These are phyloP conservation scores for Galemys pyrenaicus DNA, from an alignment of 2,113 vertebrate genomes.

Conservation along the genomic window DNA sequence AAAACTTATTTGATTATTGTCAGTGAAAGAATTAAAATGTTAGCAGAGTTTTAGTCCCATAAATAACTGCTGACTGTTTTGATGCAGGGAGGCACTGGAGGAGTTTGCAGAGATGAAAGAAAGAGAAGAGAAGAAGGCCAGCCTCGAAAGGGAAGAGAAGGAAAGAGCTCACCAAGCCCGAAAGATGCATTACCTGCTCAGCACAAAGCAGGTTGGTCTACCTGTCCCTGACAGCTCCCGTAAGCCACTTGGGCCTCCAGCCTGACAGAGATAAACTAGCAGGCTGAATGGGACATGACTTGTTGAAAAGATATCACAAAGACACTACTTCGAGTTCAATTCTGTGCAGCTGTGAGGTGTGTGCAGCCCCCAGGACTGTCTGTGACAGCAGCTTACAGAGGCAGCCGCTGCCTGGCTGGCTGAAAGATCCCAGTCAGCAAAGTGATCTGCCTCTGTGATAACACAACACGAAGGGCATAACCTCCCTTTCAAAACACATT, in stretches of 20 bases:
- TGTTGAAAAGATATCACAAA: constrained; percentile 88
- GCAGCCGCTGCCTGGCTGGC: constrained; percentile 74
- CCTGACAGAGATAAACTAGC: constrained; percentile 89
- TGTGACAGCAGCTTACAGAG: constrained; percentile 80
- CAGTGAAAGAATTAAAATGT: constrained; percentile 49
- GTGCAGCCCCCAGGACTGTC: constrained; percentile 78
- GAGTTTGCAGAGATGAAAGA: constrained; percentile 87
- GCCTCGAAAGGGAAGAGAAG: constrained; percentile 86
- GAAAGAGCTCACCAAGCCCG: constrained; percentile 87
- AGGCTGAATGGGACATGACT: constrained; percentile 88
- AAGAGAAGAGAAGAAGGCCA: constrained; percentile 85
- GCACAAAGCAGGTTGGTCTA: constrained; percentile 93
- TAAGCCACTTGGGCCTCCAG: constrained; percentile 78
- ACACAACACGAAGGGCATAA: constrained; percentile 81
- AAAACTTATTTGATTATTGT: constrained; percentile 3
- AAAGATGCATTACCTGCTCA: constrained; percentile 95
- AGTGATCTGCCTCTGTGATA: constrained; percentile 79
- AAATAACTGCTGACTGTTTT: constrained; percentile 63
- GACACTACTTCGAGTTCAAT: constrained; percentile 87
- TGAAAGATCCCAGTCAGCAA: constrained; percentile 81
- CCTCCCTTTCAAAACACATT: constrained; percentile 82
- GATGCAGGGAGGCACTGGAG: constrained; percentile 89
- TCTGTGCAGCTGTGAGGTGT: constrained; percentile 80
- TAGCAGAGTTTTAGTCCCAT: not conserved
- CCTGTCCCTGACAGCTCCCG: constrained; percentile 85